Conservation (phyloP, 2,888 invertebrate genomes). For the Ochropleura plecta region DNA sequence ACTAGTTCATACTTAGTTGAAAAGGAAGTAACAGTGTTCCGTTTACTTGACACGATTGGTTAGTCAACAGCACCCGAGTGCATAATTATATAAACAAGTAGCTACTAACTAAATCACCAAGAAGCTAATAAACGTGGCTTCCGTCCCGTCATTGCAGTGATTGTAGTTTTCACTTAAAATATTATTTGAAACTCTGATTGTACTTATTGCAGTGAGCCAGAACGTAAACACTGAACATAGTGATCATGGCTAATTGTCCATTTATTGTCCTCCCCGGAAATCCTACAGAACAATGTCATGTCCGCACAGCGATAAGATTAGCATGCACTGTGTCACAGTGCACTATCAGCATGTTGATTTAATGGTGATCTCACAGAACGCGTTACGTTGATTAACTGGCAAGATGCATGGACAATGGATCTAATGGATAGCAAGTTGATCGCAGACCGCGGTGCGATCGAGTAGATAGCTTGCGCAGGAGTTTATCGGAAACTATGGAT, state of each 20-base stretch:
- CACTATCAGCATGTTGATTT: background rate
- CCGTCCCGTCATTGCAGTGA: background rate
- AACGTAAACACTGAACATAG: background rate
- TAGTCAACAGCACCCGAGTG: background rate
- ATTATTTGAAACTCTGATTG: background rate
- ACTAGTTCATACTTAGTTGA: background rate
- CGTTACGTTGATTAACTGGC: background rate
- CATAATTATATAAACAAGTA: background rate
- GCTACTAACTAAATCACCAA: too few species aligned
- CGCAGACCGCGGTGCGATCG: background rate
- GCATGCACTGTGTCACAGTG: background rate
- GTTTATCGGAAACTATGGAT: background rate
- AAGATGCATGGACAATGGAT: background rate
- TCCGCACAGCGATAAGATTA: conserved; percentile 2
- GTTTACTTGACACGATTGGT: background rate
- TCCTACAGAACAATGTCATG: conserved; percentile 1
- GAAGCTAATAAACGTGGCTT: background rate
- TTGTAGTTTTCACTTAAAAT: background rate
- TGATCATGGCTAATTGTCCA: background rate
- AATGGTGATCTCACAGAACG: background rate
- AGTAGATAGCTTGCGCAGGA: background rate
- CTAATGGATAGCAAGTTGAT: background rate
- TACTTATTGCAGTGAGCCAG: background rate
- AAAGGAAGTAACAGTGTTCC: background rate
- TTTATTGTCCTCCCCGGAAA: background rate